Conservation (phyloP, 2,888 invertebrate species). For the Elysia crispata region DNA sequence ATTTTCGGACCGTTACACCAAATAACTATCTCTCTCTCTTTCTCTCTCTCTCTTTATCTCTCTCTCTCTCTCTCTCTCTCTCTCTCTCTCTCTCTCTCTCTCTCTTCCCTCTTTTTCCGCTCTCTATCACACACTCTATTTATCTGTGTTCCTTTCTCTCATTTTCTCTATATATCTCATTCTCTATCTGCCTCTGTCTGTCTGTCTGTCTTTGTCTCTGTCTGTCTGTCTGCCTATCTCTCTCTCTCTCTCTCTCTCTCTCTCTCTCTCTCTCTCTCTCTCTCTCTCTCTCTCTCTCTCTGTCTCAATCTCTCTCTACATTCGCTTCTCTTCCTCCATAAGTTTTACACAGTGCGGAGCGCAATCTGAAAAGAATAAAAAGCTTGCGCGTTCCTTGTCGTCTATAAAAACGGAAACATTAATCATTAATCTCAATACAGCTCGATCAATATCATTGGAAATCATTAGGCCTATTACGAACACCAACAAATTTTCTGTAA, state of each 20-base stretch:
- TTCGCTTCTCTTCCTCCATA: background rate
- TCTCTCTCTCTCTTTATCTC: background rate
- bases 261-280: background rate
- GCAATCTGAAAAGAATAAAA: too few species aligned
- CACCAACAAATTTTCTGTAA: too few species aligned
- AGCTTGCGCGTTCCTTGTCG: too few species aligned
- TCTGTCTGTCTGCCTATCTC: conserved; percentile 17
- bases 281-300: background rate
- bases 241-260: background rate
- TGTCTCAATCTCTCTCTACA: background rate
- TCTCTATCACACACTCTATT: too few species aligned
- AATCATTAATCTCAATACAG: too few species aligned
- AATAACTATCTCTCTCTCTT: too few species aligned
- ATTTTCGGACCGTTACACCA: too few species aligned
- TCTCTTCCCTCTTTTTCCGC: background rate
- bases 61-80: conserved; percentile 27
- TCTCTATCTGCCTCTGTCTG: too few species aligned
- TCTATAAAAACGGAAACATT: too few species aligned
- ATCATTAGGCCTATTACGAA: too few species aligned
- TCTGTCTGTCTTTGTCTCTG: background rate
- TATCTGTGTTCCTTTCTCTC: background rate
- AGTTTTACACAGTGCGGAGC: too few species aligned
- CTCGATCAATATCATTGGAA: too few species aligned
- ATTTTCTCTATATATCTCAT: background rate
- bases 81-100: background rate